phyloP scores from a whole-genome alignment of 2,797 vertebrate species.

The Gallinago nigripennis region DNA sequence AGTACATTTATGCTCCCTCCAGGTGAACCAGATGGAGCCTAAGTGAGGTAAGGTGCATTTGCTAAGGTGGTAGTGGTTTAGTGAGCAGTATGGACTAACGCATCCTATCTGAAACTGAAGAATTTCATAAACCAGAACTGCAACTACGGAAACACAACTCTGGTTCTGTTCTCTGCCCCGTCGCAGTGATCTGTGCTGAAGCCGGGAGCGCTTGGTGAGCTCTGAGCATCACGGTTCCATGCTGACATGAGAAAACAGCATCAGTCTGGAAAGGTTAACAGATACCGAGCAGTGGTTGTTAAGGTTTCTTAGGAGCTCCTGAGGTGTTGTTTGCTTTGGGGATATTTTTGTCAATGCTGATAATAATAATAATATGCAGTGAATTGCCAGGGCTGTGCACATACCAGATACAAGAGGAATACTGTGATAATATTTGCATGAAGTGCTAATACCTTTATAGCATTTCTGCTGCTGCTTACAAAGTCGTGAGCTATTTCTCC shows the following conservation, averaged over 20 bases:
- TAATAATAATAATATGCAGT: neutral
- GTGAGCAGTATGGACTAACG: neutral
- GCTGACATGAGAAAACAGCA: neutral
- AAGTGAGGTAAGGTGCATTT: neutral
- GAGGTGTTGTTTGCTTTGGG: neutral
- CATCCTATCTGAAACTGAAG: neutral
- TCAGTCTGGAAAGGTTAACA: neutral
- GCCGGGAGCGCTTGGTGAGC: neutral
- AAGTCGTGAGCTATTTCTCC: neutral
- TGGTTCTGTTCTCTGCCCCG: neutral
- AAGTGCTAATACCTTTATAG: neutral
- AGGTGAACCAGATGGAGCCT: neutral
- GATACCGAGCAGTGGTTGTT: neutral
- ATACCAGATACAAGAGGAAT: neutral
- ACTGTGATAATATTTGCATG: neutral
- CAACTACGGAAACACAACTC: neutral
- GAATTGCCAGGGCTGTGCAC: neutral
- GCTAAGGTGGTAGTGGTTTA: neutral
- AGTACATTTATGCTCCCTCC: neutral
- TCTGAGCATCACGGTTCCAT: neutral
- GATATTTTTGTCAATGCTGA: neutral
- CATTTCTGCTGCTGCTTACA: neutral
- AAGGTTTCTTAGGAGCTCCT: constrained; percentile 1
- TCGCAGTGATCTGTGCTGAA: neutral
- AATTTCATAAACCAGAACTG: neutral